These are phyloP conservation scores for Lacanobia oleracea DNA, from an alignment of 2,888 invertebrate genomes.

Conservation along the genomic window DNA sequence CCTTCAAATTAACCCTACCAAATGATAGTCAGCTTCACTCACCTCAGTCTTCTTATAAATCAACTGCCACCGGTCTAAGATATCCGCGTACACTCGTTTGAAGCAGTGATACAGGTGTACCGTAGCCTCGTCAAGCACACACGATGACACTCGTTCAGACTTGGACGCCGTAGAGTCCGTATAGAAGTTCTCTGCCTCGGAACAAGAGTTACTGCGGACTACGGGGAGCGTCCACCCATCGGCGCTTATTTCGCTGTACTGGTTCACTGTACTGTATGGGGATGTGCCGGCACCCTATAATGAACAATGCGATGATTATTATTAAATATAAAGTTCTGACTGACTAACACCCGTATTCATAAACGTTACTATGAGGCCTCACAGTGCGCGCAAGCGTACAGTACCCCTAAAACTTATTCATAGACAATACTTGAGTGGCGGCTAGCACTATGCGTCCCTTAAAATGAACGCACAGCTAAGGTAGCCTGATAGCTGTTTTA, in stretches of 20 bases:
- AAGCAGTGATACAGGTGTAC: constrained; percentile 94
- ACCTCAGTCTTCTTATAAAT: constrained; percentile 95
- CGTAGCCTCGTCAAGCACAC: constrained; percentile 86
- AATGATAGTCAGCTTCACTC: constrained; percentile 15
- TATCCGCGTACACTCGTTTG: constrained; percentile 96
- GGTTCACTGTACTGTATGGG: constrained; percentile 97
- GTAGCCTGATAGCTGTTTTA: too few species aligned
- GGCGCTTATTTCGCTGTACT: constrained; percentile 92
- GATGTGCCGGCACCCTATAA: constrained; percentile 92
- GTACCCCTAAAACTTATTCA: too few species aligned
- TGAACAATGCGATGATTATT: background rate
- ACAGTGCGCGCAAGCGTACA: too few species aligned
- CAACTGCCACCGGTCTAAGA: constrained; percentile 96
- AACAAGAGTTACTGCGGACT: constrained; percentile 96
- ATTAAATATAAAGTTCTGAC: background rate
- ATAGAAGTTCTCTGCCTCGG: constrained; percentile 94
- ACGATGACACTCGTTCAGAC: constrained; percentile 80
- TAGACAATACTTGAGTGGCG: too few species aligned
- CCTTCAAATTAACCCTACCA: background rate
- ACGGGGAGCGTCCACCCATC: constrained; percentile 95
- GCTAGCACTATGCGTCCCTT: too few species aligned
- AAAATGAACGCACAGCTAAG: too few species aligned
- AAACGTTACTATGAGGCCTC: too few species aligned
- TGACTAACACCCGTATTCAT: too few species aligned
- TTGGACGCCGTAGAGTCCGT: constrained; percentile 83